phyloP scores from a whole-genome alignment of 1,140 invertebrate species.

The Nasonia longicornis region DNA sequence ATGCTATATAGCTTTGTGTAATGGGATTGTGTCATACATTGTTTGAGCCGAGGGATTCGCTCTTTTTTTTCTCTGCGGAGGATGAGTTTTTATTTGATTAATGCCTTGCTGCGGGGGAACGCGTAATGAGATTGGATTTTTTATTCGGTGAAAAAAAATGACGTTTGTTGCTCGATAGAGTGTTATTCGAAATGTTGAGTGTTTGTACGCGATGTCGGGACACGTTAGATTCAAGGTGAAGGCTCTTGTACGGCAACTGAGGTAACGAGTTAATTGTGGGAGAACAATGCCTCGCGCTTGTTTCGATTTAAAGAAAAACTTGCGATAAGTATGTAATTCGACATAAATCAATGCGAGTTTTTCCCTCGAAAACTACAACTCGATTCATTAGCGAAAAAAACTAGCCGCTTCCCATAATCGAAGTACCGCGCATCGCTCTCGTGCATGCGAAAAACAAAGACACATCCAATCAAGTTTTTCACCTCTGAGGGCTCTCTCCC shows the following conservation, averaged over 20 bases:
- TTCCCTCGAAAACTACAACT: neutral
- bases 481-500: neutral
- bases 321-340: too few relatives aligned
- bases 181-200: neutral
- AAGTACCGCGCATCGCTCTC: neutral
- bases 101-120: conserved; percentile 13
- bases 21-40: conserved; percentile 35
- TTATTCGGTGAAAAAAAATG: neutral
- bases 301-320: too few relatives aligned
- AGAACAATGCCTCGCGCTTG: neutral
- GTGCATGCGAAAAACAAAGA: conserved; percentile 23
- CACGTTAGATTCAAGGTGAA: neutral
- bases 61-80: neutral
- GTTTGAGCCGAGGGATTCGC: neutral
- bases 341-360: too few relatives aligned
- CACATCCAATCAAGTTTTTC: conserved; percentile 38
- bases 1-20: neutral
- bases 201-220: neutral
- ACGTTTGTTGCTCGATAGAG: too few relatives aligned
- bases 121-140: conserved; percentile 5
- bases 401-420: neutral
- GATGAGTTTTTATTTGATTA: conserved; percentile 33
- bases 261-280: conserved; percentile 13
- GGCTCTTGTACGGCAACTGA: neutral
- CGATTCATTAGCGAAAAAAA: conserved; percentile 29